phyloP scores from a whole-genome alignment of 2,113 vertebrate genomes.

The Corythornis cristatus region DNA sequence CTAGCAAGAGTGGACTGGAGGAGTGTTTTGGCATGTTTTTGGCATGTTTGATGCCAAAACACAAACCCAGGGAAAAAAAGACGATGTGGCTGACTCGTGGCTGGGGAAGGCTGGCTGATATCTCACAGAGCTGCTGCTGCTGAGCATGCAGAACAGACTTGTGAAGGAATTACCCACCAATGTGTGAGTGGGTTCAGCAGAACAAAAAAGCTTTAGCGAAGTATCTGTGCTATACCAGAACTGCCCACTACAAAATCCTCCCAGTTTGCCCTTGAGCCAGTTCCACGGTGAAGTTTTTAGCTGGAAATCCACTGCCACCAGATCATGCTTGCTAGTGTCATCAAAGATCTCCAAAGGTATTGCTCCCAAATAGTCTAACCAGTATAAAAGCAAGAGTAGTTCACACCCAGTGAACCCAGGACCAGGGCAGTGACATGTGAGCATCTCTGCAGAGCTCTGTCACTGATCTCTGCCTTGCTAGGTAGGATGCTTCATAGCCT shows the following conservation, averaged over 20 bases:
- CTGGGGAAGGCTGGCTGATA: not conserved
- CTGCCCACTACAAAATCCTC: not conserved
- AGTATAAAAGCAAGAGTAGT: not conserved
- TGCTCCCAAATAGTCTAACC: not conserved
- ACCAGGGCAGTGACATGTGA: not conserved
- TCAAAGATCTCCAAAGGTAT: not conserved
- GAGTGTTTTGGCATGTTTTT: not conserved
- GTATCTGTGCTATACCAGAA: not conserved
- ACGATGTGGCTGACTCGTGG: not conserved
- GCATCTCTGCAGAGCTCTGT: not conserved
- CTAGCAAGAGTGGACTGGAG: not conserved
- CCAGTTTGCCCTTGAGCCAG: not conserved
- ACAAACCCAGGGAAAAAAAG: not conserved
- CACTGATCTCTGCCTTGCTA: not conserved
- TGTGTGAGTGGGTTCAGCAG: fast-evolving
- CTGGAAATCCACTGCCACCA: not conserved
- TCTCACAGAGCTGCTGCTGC: not conserved
- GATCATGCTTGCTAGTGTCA: not conserved
- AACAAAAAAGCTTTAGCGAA: not conserved
- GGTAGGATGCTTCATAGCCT: not conserved
- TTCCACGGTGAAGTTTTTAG: not conserved
- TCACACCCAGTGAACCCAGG: not conserved
- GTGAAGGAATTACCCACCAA: not conserved
- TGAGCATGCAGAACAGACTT: not conserved
- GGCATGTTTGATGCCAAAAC: not conserved